Evolutionary conservation across 64 coral and sea anemone species (phyloP).

Genomic region (Hydrozoanthus tunicans): DNA sequence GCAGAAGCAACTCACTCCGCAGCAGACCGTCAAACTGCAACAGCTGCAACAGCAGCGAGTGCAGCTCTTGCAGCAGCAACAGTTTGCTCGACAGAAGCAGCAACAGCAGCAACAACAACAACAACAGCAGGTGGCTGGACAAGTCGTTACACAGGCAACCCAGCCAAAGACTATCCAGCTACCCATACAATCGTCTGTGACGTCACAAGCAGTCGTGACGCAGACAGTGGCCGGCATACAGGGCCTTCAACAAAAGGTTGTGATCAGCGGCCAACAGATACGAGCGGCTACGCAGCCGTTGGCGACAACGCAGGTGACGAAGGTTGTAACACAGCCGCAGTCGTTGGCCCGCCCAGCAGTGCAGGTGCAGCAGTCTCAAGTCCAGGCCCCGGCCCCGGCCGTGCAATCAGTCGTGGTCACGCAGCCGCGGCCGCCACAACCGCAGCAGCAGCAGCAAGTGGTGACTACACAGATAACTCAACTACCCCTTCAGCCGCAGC

Average conservation of each 20-base stretch:
- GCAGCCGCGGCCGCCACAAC: background rate
- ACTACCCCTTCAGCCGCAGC: conserved; percentile 24
- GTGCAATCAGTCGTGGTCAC: conserved; percentile 45
- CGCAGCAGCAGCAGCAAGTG: conserved; percentile 6
- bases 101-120: conserved; percentile 43
- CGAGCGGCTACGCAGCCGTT: conserved; percentile 37
- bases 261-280: conserved; percentile 53
- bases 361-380: conserved; percentile 29
- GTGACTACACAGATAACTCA: conserved; percentile 38
- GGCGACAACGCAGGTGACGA: conserved; percentile 35
- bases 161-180: conserved; percentile 49
- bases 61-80: conserved; percentile 31
- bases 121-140: conserved; percentile 39
- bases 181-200: conserved; percentile 44
- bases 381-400: conserved; percentile 5
- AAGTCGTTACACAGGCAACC: conserved; percentile 27
- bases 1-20: conserved; percentile 29
- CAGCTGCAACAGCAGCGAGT: conserved; percentile 43
- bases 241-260: conserved; percentile 40
- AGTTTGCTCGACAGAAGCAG: conserved; percentile 47
- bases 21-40: conserved; percentile 43
- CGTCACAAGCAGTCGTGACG: conserved; percentile 13
- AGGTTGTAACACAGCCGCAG: conserved; percentile 44
- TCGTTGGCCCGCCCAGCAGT: background rate
- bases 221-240: conserved; percentile 15